These are phyloP conservation scores for Yponomeuta malinellus DNA, from an alignment of 2,888 invertebrate species.

Conservation along the genomic window DNA sequence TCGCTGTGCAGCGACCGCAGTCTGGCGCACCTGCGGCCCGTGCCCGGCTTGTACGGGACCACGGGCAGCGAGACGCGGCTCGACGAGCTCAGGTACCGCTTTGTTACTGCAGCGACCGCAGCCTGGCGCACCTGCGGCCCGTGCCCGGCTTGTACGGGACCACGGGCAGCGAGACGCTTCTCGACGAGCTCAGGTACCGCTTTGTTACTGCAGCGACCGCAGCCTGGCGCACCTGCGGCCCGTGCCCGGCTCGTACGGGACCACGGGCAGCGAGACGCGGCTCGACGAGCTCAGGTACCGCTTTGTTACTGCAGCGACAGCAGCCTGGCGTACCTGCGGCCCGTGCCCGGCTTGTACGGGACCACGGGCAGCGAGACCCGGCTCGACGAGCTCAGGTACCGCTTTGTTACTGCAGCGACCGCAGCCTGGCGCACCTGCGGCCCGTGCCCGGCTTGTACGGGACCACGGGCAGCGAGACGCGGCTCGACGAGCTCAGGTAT, in stretches of 20 bases:
- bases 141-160: constrained; percentile 51
- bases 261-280: too few relatives aligned
- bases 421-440: constrained; percentile 25
- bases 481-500: constrained; percentile 83
- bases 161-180: constrained; percentile 87
- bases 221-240: constrained; percentile 78
- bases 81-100: constrained; percentile 80
- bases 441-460: constrained; percentile 60
- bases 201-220: constrained; percentile 43
- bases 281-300: too few relatives aligned
- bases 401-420: constrained; percentile 24
- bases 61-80: constrained; percentile 89
- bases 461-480: constrained; percentile 86
- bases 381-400: constrained; percentile 82
- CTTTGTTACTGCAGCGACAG: too few relatives aligned
- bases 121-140: constrained; percentile 64
- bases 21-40: constrained; percentile 63
- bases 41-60: constrained; percentile 57
- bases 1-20: constrained; percentile 88
- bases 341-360: constrained; percentile 58
- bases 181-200: constrained; percentile 82
- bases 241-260: constrained; percentile 81
- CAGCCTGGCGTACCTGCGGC: constrained; percentile 28
- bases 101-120: constrained; percentile 41
- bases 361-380: constrained; percentile 88